A percentile compares a stretch with the other conserved stretches of the same genome.
Conservation (phyloP, 2,797 vertebrate species). For the Sebastes minor region DNA sequence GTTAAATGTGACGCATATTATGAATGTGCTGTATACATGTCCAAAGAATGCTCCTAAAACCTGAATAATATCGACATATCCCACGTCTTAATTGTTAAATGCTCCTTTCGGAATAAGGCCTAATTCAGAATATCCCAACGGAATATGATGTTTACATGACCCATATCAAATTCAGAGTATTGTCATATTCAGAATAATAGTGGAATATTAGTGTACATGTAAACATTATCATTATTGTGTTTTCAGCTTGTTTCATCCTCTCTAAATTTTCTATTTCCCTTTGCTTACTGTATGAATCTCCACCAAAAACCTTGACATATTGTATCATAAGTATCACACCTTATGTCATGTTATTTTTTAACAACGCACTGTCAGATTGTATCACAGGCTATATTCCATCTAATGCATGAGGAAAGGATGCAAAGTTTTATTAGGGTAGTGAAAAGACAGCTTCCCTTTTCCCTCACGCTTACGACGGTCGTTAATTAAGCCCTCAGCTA, state of each 20-base stretch:
- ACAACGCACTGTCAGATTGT: neutral
- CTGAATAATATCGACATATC: too few species aligned
- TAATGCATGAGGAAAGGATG: neutral
- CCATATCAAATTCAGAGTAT: too few species aligned
- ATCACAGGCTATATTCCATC: neutral
- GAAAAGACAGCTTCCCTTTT: neutral
- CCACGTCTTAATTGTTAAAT: too few species aligned
- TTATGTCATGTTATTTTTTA: neutral
- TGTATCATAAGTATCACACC: too few species aligned
- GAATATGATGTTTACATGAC: too few species aligned
- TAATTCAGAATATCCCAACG: too few species aligned
- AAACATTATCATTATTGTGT: neutral
- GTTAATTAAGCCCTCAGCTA: conserved; percentile 17
- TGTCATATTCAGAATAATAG: too few species aligned
- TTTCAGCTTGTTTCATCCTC: neutral
- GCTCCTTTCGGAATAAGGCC: too few species aligned
- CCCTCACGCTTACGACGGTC: neutral
- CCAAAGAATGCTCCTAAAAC: too few species aligned
- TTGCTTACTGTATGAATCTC: neutral
- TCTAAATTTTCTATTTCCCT: neutral
- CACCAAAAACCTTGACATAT: neutral
- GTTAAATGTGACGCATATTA: too few species aligned
- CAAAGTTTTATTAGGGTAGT: neutral
- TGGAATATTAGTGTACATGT: too few species aligned
- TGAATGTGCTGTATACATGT: too few species aligned